phyloP scores from a whole-genome alignment of 1,140 invertebrate genomes.

The Ceratosolen fusciceps region DNA sequence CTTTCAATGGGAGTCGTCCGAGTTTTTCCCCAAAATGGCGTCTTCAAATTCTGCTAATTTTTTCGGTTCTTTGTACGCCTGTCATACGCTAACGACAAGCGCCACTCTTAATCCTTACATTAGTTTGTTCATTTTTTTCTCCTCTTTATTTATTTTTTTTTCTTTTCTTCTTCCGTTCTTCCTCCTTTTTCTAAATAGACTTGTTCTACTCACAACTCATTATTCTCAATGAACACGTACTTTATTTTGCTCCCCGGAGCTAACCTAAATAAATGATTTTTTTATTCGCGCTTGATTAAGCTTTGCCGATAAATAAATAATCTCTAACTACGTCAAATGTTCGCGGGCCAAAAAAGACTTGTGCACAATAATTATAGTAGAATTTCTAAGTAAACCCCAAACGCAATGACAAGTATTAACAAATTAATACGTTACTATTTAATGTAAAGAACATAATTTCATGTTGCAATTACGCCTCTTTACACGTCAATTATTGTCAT shows the following conservation, averaged over 20 bases:
- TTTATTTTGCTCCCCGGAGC: not conserved
- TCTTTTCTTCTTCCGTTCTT: too few species aligned
- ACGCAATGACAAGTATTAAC: too few species aligned
- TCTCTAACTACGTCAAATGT: not conserved
- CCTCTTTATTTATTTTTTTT: too few species aligned
- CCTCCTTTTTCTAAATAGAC: not conserved
- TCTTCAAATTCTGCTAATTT: slow-evolving; percentile 44
- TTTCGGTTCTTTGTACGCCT: slow-evolving; percentile 9
- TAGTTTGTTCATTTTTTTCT: too few species aligned
- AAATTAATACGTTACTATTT: too few species aligned
- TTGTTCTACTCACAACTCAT: not conserved
- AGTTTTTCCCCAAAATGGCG: slow-evolving; percentile 46
- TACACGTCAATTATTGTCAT: too few species aligned
- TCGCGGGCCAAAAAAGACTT: too few species aligned
- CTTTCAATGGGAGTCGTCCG: slow-evolving; percentile 22
- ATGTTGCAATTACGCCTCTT: too few species aligned
- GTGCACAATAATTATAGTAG: too few species aligned
- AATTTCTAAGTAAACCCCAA: too few species aligned
- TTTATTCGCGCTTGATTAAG: not conserved
- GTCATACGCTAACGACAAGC: not conserved
- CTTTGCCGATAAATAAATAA: not conserved
- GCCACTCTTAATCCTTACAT: slow-evolving; percentile 12
- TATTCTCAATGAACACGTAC: not conserved
- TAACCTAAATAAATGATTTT: slow-evolving; percentile 26
- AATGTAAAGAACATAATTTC: too few species aligned